Evolutionary conservation across 2,797 vertebrate species (phyloP).

Genomic region (Scleropages formosus): DNA sequence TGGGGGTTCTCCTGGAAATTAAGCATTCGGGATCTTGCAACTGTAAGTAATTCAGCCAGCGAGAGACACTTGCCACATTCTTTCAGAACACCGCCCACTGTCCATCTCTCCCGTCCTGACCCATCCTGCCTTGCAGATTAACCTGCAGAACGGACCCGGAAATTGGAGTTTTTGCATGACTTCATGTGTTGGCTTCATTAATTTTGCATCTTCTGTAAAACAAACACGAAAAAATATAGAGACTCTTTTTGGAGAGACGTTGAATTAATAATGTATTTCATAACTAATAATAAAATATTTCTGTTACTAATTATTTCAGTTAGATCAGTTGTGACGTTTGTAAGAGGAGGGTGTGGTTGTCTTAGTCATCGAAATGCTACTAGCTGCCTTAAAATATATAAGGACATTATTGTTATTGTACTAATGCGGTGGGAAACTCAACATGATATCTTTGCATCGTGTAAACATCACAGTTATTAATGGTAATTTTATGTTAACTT

Average conservation of each 20-base stretch:
- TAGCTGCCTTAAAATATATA: slow-evolving; percentile 58
- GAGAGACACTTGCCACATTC: slow-evolving; percentile 74
- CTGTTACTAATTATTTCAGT: slow-evolving; percentile 58
- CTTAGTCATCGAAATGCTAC: slow-evolving; percentile 51
- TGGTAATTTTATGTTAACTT: slow-evolving; percentile 56
- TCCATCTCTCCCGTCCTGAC: slow-evolving; percentile 36
- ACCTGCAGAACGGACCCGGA: slow-evolving; percentile 66
- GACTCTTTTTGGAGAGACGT: slow-evolving; percentile 43
- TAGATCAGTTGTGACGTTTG: slow-evolving; percentile 60
- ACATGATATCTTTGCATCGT: slow-evolving; percentile 56
- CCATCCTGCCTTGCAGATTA: slow-evolving; percentile 57
- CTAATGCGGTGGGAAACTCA: slow-evolving; percentile 35
- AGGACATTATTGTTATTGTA: slow-evolving; percentile 45
- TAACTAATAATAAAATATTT: slow-evolving; percentile 55
- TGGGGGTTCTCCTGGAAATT: slow-evolving; percentile 90
- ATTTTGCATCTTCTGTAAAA: slow-evolving; percentile 52
- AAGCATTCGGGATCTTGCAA: slow-evolving; percentile 98
- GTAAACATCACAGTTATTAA: slow-evolving; percentile 56
- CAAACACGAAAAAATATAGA: slow-evolving; percentile 44
- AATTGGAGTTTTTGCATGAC: slow-evolving; percentile 71
- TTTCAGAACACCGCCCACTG: slow-evolving; percentile 54
- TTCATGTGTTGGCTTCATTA: slow-evolving; percentile 62
- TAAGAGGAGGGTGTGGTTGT: slow-evolving; percentile 46
- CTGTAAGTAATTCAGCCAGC: slow-evolving; percentile 88
- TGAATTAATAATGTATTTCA: slow-evolving; percentile 47